Percentiles rank a stretch among this genome's conserved stretches.
Conservation (phyloP, 2,888 invertebrate genomes). For the Bombylius discolor region DNA sequence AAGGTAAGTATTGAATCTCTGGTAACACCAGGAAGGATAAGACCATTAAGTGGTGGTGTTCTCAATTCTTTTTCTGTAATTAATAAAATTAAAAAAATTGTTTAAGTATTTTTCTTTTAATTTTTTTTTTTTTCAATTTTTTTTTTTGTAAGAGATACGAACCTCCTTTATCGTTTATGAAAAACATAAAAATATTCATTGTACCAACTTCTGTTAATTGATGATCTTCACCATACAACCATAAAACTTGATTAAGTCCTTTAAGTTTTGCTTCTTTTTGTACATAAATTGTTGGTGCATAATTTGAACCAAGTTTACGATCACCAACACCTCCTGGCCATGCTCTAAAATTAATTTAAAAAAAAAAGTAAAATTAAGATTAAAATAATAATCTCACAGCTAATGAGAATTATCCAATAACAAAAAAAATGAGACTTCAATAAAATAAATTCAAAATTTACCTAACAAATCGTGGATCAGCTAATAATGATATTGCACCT, state of each 20-base stretch:
- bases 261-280: slow-evolving; percentile 60
- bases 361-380: no score
- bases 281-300: slow-evolving; percentile 73
- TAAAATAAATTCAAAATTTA: slow-evolving; percentile 4
- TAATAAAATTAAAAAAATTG: not conserved
- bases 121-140: not conserved
- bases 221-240: slow-evolving; percentile 90
- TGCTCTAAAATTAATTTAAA: slow-evolving; percentile 37
- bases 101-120: not conserved
- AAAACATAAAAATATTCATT: slow-evolving; percentile 92
- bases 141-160: slow-evolving; percentile 19
- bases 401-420: no score
- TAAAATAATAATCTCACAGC: not conserved
- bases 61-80: slow-evolving; percentile 72
- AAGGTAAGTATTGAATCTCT: slow-evolving; percentile 77
- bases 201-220: slow-evolving; percentile 94
- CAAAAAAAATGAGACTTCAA: no score
- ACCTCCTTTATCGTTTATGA: slow-evolving; percentile 84
- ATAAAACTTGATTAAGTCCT: slow-evolving; percentile 88
- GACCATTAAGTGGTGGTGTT: slow-evolving; percentile 85
- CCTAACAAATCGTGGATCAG: slow-evolving; percentile 73
- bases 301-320: slow-evolving; percentile 91
- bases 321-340: slow-evolving; percentile 94
- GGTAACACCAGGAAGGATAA: slow-evolving; percentile 91
- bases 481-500: slow-evolving; percentile 71